Conservation (phyloP, 2,888 invertebrate genomes). For the Caenorhabditis panamensis region DNA sequence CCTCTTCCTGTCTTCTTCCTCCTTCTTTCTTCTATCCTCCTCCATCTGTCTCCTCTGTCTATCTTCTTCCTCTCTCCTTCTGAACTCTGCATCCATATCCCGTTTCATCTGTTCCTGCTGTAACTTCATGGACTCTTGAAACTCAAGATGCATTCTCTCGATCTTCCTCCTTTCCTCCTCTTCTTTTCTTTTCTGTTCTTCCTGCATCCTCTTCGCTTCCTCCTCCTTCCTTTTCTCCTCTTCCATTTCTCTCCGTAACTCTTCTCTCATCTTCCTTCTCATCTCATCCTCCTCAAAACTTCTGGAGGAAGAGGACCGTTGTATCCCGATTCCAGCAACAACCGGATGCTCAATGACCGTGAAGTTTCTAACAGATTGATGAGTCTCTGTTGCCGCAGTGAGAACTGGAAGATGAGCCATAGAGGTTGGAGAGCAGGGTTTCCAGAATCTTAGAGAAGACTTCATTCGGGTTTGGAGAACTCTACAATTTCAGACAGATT, state of each 20-base stretch:
- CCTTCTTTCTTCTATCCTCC: conserved; percentile 7
- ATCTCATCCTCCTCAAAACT: not conserved
- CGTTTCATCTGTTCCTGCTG: not conserved
- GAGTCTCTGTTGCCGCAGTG: not conserved
- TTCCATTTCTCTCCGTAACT: not conserved
- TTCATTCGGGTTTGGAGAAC: not conserved
- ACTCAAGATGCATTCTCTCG: no score
- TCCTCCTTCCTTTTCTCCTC: not conserved
- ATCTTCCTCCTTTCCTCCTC: no score
- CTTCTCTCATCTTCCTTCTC: conserved; percentile 5
- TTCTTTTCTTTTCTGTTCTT: no score
- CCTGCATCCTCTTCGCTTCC: not conserved
- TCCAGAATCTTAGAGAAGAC: not conserved
- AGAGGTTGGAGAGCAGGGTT: not conserved
- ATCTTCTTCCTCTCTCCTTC: not conserved
- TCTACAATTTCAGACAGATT: conserved; percentile 15
- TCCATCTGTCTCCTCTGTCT: not conserved
- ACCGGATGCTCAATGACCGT: conserved; percentile 23
- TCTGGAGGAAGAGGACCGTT: not conserved
- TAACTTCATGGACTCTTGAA: no score
- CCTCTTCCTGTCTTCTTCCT: conserved; percentile 5
- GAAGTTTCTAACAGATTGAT: conserved; percentile 1
- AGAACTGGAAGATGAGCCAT: not conserved
- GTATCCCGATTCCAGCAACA: not conserved
- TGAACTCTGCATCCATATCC: not conserved